Evolutionary conservation across 2,797 vertebrate species (phyloP).

Genomic region (Sebastes flavidus): DNA sequence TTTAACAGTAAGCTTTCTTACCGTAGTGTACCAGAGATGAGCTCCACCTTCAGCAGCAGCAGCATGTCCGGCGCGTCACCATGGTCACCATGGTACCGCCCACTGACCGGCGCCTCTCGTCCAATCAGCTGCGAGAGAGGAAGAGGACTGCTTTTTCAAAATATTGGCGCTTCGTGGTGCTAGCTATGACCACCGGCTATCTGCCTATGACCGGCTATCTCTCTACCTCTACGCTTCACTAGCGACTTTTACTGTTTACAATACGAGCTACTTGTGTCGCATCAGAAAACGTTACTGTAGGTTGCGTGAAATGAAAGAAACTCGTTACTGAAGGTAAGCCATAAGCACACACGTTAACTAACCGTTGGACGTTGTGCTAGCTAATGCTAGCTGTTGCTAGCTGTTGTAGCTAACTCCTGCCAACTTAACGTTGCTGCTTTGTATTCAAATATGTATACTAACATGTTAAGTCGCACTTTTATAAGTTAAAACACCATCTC

Average conservation of each 20-base stretch:
- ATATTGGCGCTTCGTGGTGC: slow-evolving; percentile 74
- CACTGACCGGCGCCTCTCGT: slow-evolving; percentile 1
- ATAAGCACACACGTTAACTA: not conserved
- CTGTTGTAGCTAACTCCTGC: not conserved
- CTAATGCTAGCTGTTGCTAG: not conserved
- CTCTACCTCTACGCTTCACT: not conserved
- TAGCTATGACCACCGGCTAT: not conserved
- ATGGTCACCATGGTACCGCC: not conserved
- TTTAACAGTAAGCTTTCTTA: slow-evolving; percentile 46
- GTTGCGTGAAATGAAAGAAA: not conserved
- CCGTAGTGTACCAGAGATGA: slow-evolving; percentile 24
- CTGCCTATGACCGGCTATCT: not conserved
- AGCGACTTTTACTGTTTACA: not conserved
- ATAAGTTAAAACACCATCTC: not conserved
- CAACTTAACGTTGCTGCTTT: not conserved
- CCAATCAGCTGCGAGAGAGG: slow-evolving; percentile 68
- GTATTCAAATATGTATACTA: not conserved
- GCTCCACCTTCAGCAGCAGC: slow-evolving; percentile 41
- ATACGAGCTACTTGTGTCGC: not conserved
- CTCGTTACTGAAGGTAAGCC: slow-evolving; percentile 54
- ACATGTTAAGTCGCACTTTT: not conserved
- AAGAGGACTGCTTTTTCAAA: slow-evolving; percentile 80
- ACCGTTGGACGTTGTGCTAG: slow-evolving; percentile 13
- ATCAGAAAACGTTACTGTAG: not conserved
- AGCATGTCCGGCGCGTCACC: slow-evolving; percentile 26